Evolutionary conservation across 2,797 vertebrate genomes (phyloP), one percentile per base, ranked within the genome.

Genomic region (Rhadinocentrus ornatus): DNA sequence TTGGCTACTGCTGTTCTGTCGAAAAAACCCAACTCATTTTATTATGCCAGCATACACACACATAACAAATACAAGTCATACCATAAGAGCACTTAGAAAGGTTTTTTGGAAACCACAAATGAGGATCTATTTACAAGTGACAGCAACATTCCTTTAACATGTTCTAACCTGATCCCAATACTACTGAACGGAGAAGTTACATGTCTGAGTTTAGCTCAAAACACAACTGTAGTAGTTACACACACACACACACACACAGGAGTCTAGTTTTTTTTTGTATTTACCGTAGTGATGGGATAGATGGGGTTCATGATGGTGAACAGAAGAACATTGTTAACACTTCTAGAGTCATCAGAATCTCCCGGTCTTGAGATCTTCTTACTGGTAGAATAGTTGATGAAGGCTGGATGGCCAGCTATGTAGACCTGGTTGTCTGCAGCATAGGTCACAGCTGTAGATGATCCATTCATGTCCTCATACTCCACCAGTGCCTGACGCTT

Each of bases 321-420:
- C 26, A 99, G 94, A 15, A 99, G 93, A 20, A 99, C 96, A 0
- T 96, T 98, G 92, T 98, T 99, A 53, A 98, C 97, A 0, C 96
- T 97, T 1, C 97, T 90, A 0, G 97, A 96, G 67, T 99, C 98
- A 0, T 98, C 97, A 0, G 96, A 93, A 88, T 98, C 97, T 0
- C 96, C 96, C 0, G 97, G 98, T 2, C 98, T 94, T 0, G 98
- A 99, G 75, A 99, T 99, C 87, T 99, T 99, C 93, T 99, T 97
- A 89, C 97, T 99, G 52, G 98, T 99, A 55, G 98, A 99, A 75
- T 98, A 99, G 91, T 99, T 99, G 78, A 99, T 96, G 26, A 98
- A 99, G 20, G 97, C 97, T 0, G 97, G 96, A 46, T 99, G 96
- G 0, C 97, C 97, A 0, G 96, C 96, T 0, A 99, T 97, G 87